phyloP scores from a whole-genome alignment of 2,113 vertebrate genomes.

The Alces alces region DNA sequence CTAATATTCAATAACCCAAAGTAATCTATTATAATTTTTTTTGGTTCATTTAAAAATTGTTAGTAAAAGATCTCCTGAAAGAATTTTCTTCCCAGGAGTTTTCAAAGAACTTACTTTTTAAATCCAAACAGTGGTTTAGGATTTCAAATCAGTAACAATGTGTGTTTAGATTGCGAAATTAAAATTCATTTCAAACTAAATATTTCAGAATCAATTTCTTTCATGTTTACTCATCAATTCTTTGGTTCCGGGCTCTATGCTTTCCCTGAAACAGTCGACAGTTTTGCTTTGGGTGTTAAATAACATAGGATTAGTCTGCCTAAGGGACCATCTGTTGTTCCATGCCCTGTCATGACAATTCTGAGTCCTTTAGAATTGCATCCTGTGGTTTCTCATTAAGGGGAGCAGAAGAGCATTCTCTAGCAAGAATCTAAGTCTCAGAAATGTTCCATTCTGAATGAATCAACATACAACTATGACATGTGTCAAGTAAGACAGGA shows the following conservation, averaged over 20 bases:
- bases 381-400: not conserved
- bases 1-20: not conserved
- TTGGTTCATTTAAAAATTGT: slow-evolving; percentile 43
- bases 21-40: slow-evolving; percentile 13
- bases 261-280: slow-evolving; percentile 47
- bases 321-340: slow-evolving; percentile 49
- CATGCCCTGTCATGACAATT: not conserved
- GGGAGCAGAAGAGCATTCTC: not conserved
- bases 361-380: not conserved
- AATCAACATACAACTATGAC: not conserved
- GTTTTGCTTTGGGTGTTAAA: slow-evolving; percentile 62
- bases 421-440: not conserved
- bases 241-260: slow-evolving; percentile 24
- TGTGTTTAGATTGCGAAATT: slow-evolving; percentile 60
- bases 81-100: slow-evolving; percentile 55
- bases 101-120: slow-evolving; percentile 56
- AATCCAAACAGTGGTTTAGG: slow-evolving; percentile 58
- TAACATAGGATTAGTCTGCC: slow-evolving; percentile 47
- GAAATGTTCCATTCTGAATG: not conserved
- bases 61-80: slow-evolving; percentile 47
- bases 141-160: slow-evolving; percentile 60
- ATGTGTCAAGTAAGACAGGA: slow-evolving; percentile 25
- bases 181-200: slow-evolving; percentile 63
- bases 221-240: slow-evolving; percentile 65
- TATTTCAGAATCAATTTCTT: slow-evolving; percentile 67